Percentiles rank a stretch among this genome's conserved stretches.
These are phyloP conservation scores for Protonibea diacanthus DNA, from an alignment of 2,797 vertebrate genomes.

Conservation along the genomic window DNA sequence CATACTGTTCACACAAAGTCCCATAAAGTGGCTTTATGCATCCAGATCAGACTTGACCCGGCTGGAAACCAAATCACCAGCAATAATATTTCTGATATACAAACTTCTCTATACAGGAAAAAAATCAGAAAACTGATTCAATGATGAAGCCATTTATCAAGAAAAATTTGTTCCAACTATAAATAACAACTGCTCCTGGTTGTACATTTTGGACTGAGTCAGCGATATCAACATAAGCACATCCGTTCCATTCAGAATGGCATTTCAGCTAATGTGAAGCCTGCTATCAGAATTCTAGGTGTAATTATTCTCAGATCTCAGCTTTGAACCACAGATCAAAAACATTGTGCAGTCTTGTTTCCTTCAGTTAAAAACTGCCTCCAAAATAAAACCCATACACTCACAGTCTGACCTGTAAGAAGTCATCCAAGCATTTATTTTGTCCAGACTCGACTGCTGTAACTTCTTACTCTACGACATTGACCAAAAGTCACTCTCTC, in stretches of 20 bases:
- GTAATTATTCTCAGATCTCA: not conserved
- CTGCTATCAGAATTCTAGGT: not conserved
- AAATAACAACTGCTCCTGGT: too few species aligned
- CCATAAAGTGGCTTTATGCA: not conserved
- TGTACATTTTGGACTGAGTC: too few species aligned
- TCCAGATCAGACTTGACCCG: not conserved
- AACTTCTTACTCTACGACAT: not conserved
- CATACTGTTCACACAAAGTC: not conserved
- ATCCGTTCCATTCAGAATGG: too few species aligned
- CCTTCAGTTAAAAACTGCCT: not conserved
- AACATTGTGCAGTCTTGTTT: not conserved
- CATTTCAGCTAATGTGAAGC: not conserved
- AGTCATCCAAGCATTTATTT: not conserved
- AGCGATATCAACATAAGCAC: too few species aligned
- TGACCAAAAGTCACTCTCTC: not conserved
- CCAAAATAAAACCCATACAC: not conserved
- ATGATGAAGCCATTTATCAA: not conserved
- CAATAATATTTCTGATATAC: not conserved
- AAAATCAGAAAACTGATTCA: too few species aligned
- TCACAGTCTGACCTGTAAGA: slow-evolving; percentile 1
- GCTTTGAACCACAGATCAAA: not conserved
- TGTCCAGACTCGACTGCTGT: not conserved
- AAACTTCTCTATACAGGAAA: not conserved
- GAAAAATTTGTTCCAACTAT: too few species aligned
- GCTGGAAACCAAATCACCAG: not conserved